Evolutionary conservation across 2,888 invertebrate species (phyloP), one percentile per base, ranked within the genome.

Genomic region (Oscheius sp.): DNA sequence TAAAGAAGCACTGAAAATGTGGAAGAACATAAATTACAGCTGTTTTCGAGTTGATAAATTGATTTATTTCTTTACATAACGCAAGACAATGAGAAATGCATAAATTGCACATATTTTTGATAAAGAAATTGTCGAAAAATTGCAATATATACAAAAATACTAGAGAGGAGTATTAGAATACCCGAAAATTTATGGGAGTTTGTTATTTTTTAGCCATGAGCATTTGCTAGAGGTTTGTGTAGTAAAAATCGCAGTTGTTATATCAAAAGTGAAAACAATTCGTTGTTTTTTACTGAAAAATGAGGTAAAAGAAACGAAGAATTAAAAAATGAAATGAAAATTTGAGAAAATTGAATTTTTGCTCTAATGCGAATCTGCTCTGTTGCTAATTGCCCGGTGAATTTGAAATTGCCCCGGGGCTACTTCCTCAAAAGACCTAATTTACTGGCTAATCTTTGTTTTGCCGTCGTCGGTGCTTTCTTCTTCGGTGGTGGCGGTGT

Each of bases 371-470:
- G 21, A 49, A 49, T 49, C 49, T 49, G 49, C 16, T 21, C 49
- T 49, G 13, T 7, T 49, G 49, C 49, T 49, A 49, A 49, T 49
- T 7, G 3, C 49, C 49, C 21, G 49, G 6, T 49, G 6, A 16
- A 49, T 49, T 49, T 5, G 13, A 49, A 49, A 13, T 5, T 16
- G 9, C 16, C 16, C 16, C 45, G 45, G 16, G 45, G 16, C 16
- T 13, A 49, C 13, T 21, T 16, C 21, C 13, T 49, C n/a, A 49
- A 21, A 2, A 74, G 27, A 23, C 49, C 49, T 52, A 76, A 29
- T 23, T 53, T 68, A 25, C 27, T 52, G 55, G 76, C 73, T 18
- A 74, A 59, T 49, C 72, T 68, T 21, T 75, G 75, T 45, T 73
- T 75, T 13, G 73, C 69, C n/a, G 72, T 75, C 25, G 56, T 13